These are phyloP conservation scores for Spea bombifrons DNA, from an alignment of 2,113 vertebrate species.

Conservation along the genomic window DNA sequence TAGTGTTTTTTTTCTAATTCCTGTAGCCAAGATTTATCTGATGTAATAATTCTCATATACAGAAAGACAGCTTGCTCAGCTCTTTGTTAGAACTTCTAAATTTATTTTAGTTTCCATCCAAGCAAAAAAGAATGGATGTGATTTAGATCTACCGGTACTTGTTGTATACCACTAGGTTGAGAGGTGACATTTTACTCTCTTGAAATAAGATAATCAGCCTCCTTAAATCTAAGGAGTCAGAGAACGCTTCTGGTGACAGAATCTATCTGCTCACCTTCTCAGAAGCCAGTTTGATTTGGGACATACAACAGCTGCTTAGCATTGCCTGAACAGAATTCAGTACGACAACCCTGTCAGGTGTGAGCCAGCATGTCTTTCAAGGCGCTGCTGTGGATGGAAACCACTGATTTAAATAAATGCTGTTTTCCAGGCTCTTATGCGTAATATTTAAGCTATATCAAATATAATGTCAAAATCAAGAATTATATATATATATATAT, in stretches of 20 bases:
- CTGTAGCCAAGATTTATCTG: constrained; percentile 20
- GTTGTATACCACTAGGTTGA: neutral
- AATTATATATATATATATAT: too few relatives aligned
- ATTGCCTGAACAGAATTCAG: constrained; percentile 4
- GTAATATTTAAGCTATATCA: too few relatives aligned
- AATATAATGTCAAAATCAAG: too few relatives aligned
- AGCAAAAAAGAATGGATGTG: constrained; percentile 17
- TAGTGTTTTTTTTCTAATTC: neutral
- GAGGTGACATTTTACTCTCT: constrained; percentile 17
- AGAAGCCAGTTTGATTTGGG: too few relatives aligned
- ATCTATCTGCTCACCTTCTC: constrained; percentile 3
- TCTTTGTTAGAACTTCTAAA: constrained; percentile 21
- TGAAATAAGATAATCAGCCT: constrained; percentile 1
- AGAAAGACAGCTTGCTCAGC: constrained; percentile 33
- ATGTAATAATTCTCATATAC: constrained; percentile 27
- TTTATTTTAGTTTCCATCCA: constrained; percentile 20
- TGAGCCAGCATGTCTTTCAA: too few relatives aligned
- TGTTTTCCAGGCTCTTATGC: too few relatives aligned
- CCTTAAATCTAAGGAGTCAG: neutral
- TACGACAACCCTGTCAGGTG: neutral
- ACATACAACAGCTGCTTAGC: constrained; percentile 2
- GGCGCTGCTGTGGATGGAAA: too few relatives aligned
- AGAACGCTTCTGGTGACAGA: constrained; percentile 6
- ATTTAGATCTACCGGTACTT: constrained; percentile 21
- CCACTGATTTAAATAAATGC: too few relatives aligned